phyloP scores from a whole-genome alignment of 2,113 vertebrate genomes.

The Cnemophilus loriae region DNA sequence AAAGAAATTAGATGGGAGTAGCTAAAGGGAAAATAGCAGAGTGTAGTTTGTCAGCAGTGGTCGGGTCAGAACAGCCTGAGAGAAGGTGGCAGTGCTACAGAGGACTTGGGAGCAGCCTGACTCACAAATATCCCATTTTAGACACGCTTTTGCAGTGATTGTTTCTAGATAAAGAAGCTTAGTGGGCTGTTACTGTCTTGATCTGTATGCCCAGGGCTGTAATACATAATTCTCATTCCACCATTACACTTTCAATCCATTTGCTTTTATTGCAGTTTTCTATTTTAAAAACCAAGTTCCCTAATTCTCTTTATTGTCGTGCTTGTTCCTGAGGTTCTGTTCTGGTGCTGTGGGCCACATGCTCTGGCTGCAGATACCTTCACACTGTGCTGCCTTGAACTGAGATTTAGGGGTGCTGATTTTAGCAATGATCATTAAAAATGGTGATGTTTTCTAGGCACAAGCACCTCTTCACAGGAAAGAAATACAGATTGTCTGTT shows the following conservation, averaged over 20 bases:
- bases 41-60: not conserved
- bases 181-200: not conserved
- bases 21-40: not conserved
- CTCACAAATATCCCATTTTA: not conserved
- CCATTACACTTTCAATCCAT: not conserved
- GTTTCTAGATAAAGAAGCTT: not conserved
- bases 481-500: not conserved
- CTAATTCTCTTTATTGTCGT: not conserved
- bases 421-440: not conserved
- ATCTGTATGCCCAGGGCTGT: not conserved
- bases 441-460: not conserved
- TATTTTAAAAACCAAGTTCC: not conserved
- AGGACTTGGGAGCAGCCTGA: not conserved
- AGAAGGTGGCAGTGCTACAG: not conserved
- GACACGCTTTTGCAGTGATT: not conserved
- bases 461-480: not conserved
- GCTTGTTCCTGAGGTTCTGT: not conserved
- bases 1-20: not conserved
- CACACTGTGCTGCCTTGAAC: not conserved
- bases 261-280: constrained; percentile 24
- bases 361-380: not conserved
- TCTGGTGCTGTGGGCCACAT: not conserved
- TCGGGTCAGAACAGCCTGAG: not conserved
- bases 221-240: constrained; percentile 19
- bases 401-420: not conserved